These are phyloP conservation scores for Dicyrtoma fusca DNA, from an alignment of 2,888 invertebrate genomes.

Conservation along the genomic window DNA sequence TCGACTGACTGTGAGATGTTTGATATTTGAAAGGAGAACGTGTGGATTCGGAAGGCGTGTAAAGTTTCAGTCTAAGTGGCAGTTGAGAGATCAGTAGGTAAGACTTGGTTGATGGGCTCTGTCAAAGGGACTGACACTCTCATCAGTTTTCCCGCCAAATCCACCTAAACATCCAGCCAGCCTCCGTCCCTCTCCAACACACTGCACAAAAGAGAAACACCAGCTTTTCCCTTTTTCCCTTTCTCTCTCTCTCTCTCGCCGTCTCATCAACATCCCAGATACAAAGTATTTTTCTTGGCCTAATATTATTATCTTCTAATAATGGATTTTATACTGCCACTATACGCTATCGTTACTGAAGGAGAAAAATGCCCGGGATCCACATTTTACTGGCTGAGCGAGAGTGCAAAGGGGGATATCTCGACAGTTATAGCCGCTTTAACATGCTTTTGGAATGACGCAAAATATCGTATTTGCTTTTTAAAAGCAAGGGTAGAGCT, in stretches of 20 bases:
- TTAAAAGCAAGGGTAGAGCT: no score
- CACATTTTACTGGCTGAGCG: no score
- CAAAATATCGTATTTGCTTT: no score
- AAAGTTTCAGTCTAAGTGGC: constrained; percentile 26
- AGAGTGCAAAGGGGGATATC: no score
- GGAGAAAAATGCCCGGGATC: no score
- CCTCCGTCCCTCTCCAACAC: constrained; percentile 12
- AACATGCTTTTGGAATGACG: no score
- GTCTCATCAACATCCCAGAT: not conserved
- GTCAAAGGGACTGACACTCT: constrained; percentile 47
- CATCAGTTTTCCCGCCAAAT: constrained; percentile 40
- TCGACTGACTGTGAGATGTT: not conserved
- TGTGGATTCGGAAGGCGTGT: constrained; percentile 22
- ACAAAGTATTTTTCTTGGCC: not conserved
- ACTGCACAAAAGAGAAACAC: no score
- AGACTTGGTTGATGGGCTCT: constrained; percentile 42
- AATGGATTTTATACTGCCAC: no score
- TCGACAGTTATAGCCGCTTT: no score
- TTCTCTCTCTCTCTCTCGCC: not conserved
- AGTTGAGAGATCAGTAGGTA: constrained; percentile 29
- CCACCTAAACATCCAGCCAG: constrained; percentile 10
- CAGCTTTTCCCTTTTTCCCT: not conserved
- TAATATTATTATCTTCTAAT: no score
- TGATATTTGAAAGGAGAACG: constrained; percentile 13
- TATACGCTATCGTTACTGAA: no score